phyloP scores from a whole-genome alignment of 1,140 invertebrate genomes.

The Fopius arisanus region DNA sequence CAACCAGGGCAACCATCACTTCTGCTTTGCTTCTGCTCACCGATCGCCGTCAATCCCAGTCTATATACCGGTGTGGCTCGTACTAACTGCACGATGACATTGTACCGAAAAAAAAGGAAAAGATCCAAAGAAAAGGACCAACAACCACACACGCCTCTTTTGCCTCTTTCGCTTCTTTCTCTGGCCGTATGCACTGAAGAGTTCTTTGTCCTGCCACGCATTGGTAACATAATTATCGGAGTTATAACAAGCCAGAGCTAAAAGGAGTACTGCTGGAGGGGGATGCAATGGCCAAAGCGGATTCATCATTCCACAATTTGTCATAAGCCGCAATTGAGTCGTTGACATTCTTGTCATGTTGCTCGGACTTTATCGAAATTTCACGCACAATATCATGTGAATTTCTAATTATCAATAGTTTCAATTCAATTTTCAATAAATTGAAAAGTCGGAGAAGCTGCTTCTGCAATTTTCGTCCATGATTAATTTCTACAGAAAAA shows the following conservation, averaged over 20 bases:
- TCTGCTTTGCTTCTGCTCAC: conserved; percentile 47
- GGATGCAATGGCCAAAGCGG: background rate
- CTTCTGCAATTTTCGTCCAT: too few relatives aligned
- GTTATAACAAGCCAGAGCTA: conserved; percentile 64
- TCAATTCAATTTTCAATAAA: too few relatives aligned
- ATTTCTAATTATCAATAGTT: too few relatives aligned
- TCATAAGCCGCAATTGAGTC: background rate
- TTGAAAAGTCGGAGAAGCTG: too few relatives aligned
- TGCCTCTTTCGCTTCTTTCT: conserved; percentile 12
- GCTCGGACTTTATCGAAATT: too few relatives aligned
- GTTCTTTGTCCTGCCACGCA: conserved; percentile 62
- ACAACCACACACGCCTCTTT: conserved; percentile 19
- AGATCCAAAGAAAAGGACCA: background rate
- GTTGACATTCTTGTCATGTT: background rate
- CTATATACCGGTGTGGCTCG: background rate
- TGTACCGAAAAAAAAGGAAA: background rate
- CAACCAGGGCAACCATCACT: conserved; percentile 60
- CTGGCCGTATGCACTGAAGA: conserved; percentile 31
- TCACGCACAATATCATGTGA: too few relatives aligned
- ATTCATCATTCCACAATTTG: conserved; percentile 3
- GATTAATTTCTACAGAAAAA: too few relatives aligned
- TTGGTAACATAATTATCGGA: conserved; percentile 67
- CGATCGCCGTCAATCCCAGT: conserved; percentile 31
- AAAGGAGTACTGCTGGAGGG: background rate
- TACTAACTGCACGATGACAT: background rate